Conservation (phyloP, 2,888 invertebrate genomes). For the Cyrtodaria siliqua region DNA sequence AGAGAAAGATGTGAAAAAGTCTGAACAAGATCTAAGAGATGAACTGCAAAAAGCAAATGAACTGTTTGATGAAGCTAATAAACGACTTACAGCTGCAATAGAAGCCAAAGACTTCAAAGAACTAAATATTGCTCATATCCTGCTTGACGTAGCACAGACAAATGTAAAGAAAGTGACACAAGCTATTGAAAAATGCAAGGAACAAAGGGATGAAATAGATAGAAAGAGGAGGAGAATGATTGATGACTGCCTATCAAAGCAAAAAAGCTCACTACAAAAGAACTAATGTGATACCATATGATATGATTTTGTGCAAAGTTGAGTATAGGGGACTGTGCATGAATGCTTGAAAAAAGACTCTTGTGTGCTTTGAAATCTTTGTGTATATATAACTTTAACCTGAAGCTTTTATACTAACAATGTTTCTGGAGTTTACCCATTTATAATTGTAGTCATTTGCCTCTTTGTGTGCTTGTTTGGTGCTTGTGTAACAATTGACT, state of each 20-base stretch:
- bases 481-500: too few relatives aligned
- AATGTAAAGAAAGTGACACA: slow-evolving; percentile 40
- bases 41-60: slow-evolving; percentile 45
- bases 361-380: too few relatives aligned
- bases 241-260: slow-evolving; percentile 1
- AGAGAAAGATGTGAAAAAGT: slow-evolving; percentile 30
- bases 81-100: too few relatives aligned
- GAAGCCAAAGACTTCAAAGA: slow-evolving; percentile 32
- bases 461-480: too few relatives aligned
- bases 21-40: slow-evolving; percentile 32
- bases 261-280: background rate
- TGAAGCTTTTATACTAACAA: too few relatives aligned
- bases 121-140: slow-evolving; percentile 33
- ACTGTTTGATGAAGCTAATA: slow-evolving; percentile 49
- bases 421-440: too few relatives aligned
- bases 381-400: too few relatives aligned
- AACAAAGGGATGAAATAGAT: slow-evolving; percentile 19
- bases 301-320: too few relatives aligned
- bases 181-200: slow-evolving; percentile 26
- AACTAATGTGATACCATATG: too few relatives aligned
- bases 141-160: slow-evolving; percentile 39
- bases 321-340: too few relatives aligned
- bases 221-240: slow-evolving; percentile 14
- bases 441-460: too few relatives aligned
- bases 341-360: too few relatives aligned